These are phyloP conservation scores for Malurus leucopterus DNA, from an alignment of 2,797 vertebrate genomes.

Conservation along the genomic window DNA sequence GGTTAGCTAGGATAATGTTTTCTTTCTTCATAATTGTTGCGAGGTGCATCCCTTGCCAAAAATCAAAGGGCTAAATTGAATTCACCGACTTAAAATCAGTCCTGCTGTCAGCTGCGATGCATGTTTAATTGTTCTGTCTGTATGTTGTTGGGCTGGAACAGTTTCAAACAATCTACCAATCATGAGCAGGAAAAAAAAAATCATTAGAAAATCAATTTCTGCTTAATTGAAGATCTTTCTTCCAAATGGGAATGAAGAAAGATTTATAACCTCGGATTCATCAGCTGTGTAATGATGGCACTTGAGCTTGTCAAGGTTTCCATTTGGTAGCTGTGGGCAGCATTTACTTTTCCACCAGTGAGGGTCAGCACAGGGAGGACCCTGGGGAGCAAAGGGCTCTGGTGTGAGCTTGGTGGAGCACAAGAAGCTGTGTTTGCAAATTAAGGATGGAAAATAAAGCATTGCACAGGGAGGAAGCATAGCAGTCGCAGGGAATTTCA, in stretches of 20 bases:
- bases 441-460: background rate
- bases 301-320: constrained; percentile 36
- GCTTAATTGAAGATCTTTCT: constrained; percentile 73
- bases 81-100: constrained; percentile 36
- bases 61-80: constrained; percentile 38
- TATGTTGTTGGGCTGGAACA: constrained; percentile 43
- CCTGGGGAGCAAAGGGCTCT: background rate
- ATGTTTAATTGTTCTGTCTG: constrained; percentile 56
- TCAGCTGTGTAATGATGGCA: constrained; percentile 5
- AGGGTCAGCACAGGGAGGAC: background rate
- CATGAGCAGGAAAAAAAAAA: constrained; percentile 37
- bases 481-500: background rate
- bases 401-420: accelerated
- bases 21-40: background rate
- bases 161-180: constrained; percentile 60
- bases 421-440: background rate
- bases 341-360: background rate
- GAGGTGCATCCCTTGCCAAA: constrained; percentile 7
- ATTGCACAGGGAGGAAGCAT: background rate
- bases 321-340: background rate
- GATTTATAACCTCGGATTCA: constrained; percentile 58
- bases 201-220: constrained; percentile 76
- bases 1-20: background rate
- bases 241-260: constrained; percentile 59
- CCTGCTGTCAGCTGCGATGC: constrained; percentile 9